Percentiles rank a stretch among this genome's conserved stretches.
phyloP scores from a whole-genome alignment of 2,113 vertebrate species.

The Campylomormyrus numenius region DNA sequence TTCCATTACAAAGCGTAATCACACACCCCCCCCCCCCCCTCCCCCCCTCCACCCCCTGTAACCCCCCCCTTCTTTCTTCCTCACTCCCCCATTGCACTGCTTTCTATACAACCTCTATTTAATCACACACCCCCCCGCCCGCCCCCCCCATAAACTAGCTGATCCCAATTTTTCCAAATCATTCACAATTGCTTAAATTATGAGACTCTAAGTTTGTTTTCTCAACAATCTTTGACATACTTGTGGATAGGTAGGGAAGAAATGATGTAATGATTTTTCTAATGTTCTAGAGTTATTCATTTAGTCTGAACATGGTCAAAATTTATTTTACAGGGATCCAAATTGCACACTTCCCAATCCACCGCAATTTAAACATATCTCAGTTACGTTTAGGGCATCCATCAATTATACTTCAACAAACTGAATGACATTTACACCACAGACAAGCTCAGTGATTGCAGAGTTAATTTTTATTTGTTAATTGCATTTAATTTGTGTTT shows the following conservation, averaged over 20 bases:
- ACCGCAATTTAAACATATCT: background rate
- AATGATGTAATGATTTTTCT: background rate
- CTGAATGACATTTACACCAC: background rate
- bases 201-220: background rate
- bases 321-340: background rate
- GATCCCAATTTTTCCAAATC: background rate
- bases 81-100: too few relatives aligned
- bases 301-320: background rate
- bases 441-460: background rate
- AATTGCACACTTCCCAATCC: background rate
- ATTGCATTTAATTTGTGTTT: background rate
- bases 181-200: background rate
- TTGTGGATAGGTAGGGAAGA: background rate
- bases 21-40: rapidly evolving
- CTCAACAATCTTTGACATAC: background rate
- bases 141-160: background rate
- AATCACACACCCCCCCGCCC: rapidly evolving
- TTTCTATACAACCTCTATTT: too few relatives aligned
- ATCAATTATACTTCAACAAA: background rate
- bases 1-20: background rate
- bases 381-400: background rate
- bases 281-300: background rate
- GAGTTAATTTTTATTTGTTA: background rate
- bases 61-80: too few relatives aligned
- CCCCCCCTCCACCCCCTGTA: too few relatives aligned